Conservation (phyloP, 2,113 vertebrate species). For the Phalacrocorax carbo region DNA sequence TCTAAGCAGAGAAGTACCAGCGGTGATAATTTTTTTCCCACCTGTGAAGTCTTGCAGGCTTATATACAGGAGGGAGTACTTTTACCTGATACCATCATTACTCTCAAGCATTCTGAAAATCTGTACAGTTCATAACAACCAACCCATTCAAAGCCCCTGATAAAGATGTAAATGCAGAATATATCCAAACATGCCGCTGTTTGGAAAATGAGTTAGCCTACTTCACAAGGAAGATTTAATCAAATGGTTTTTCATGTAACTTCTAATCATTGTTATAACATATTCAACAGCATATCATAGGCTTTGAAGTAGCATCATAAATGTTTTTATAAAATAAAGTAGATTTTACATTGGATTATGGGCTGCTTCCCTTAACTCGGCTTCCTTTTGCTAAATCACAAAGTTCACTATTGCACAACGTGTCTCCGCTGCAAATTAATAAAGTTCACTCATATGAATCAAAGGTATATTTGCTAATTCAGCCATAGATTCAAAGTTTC, state of each 20-base stretch:
- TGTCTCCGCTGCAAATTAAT: neutral
- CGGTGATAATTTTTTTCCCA: accelerated
- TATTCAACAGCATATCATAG: accelerated
- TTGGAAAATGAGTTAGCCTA: neutral
- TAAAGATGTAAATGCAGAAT: neutral
- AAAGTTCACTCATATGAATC: neutral
- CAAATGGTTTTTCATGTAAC: neutral
- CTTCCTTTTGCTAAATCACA: neutral
- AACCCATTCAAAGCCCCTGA: neutral
- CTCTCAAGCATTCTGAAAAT: neutral
- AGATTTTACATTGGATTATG: neutral
- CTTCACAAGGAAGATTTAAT: neutral
- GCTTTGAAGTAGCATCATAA: neutral
- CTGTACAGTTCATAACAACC: neutral
- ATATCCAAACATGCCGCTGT: neutral
- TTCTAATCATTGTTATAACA: neutral
- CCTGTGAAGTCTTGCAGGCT: neutral
- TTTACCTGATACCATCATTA: neutral
- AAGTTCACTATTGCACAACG: neutral
- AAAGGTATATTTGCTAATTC: neutral
- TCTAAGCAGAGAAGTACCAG: neutral
- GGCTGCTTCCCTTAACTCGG: neutral
- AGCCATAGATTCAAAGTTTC: neutral
- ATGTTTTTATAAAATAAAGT: neutral
- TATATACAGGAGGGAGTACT: accelerated